phyloP scores from a whole-genome alignment of 2,797 vertebrate species.

The Enteromius unitaeniatus region DNA sequence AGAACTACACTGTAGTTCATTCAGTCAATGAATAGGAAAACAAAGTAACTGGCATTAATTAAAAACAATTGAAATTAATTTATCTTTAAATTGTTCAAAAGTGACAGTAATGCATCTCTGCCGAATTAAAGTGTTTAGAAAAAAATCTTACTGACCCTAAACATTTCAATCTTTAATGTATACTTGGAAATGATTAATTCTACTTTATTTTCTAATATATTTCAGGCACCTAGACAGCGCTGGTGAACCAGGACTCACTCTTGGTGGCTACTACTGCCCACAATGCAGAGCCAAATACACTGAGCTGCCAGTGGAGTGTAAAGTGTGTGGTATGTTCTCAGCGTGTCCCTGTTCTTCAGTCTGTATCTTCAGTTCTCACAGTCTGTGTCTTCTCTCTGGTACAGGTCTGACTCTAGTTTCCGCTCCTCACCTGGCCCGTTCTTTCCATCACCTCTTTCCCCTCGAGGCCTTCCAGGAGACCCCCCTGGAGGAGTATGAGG shows the following conservation, averaged over 20 bases:
- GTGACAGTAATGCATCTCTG: neutral
- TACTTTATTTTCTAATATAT: conserved; percentile 38
- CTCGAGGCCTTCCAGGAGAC: conserved; percentile 88
- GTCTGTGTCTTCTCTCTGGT: conserved; percentile 24
- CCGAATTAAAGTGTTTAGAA: neutral
- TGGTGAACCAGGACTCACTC: conserved; percentile 80
- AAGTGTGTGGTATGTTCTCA: conserved; percentile 90
- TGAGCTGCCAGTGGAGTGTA: conserved; percentile 97
- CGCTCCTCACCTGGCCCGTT: conserved; percentile 94
- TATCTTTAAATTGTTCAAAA: too few species aligned
- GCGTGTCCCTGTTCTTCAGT: neutral
- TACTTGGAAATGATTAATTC: neutral
- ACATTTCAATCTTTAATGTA: neutral
- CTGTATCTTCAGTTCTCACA: conserved; percentile 9
- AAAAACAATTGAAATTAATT: too few species aligned
- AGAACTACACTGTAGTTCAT: too few species aligned
- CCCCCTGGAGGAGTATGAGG: conserved; percentile 75
- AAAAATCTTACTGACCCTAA: neutral
- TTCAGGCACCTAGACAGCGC: conserved; percentile 86
- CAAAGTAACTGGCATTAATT: too few species aligned
- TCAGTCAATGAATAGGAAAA: too few species aligned
- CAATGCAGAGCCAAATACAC: conserved; percentile 95
- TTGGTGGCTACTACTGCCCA: conserved; percentile 95
- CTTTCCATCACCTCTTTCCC: conserved; percentile 97
- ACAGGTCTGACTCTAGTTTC: conserved; percentile 94